These are phyloP conservation scores for Spatula clypeata DNA, from an alignment of 2,797 vertebrate species.

Conservation along the genomic window DNA sequence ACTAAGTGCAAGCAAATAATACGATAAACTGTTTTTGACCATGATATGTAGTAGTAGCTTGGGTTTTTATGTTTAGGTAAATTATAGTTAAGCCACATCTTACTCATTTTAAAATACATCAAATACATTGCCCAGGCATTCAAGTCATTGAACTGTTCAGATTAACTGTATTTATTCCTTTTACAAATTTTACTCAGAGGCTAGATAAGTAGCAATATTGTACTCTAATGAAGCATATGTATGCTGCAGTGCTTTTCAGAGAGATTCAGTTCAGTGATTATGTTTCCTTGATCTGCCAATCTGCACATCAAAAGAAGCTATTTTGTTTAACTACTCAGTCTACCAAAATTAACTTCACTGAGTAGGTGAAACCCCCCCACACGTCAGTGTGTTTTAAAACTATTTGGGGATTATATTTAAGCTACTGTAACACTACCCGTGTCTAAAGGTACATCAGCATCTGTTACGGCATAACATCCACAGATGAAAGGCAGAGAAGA, in stretches of 20 bases:
- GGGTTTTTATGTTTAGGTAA: neutral
- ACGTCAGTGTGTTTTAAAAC: neutral
- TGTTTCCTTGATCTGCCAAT: slow-evolving; percentile 64
- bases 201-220: slow-evolving; percentile 24
- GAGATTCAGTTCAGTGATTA: slow-evolving; percentile 68
- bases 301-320: slow-evolving; percentile 67
- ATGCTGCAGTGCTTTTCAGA: slow-evolving; percentile 1
- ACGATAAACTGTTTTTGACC: neutral
- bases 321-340: slow-evolving; percentile 61
- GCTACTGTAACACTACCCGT: slow-evolving; percentile 16
- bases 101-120: neutral
- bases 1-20: neutral
- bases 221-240: slow-evolving; percentile 42
- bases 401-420: slow-evolving; percentile 51
- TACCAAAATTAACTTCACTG: slow-evolving; percentile 32
- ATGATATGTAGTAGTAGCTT: neutral
- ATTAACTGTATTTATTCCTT: slow-evolving; percentile 52
- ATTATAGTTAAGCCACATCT: neutral
- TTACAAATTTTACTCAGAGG: slow-evolving; percentile 28
- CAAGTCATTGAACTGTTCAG: neutral
- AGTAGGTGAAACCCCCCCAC: neutral
- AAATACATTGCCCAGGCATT: neutral
- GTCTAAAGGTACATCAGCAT: slow-evolving; percentile 43
- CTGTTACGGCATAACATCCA: neutral
- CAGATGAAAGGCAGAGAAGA: slow-evolving; percentile 67